These are phyloP conservation scores for Heliconius sara DNA, from an alignment of 2,888 invertebrate genomes.

Conservation along the genomic window DNA sequence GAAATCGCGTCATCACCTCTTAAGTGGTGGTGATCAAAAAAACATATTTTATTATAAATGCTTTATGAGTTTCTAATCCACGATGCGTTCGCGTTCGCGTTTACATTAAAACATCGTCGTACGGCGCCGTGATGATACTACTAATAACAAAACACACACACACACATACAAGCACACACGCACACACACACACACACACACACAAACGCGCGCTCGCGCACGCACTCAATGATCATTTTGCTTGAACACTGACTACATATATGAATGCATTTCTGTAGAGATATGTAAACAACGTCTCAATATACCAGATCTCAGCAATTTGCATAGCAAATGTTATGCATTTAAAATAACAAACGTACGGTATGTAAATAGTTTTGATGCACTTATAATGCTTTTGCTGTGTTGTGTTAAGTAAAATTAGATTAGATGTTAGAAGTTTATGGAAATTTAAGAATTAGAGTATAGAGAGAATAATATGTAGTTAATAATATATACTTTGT, in stretches of 20 bases:
- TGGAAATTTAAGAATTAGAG: too few species aligned
- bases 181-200: too few species aligned
- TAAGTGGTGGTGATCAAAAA: neutral
- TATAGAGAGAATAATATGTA: too few species aligned
- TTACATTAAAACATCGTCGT: neutral
- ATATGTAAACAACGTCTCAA: conserved; percentile 14
- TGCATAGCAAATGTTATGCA: conserved; percentile 28
- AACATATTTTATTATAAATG: too few species aligned
- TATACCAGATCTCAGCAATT: conserved; percentile 11
- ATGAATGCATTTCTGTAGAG: neutral
- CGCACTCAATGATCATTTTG: too few species aligned
- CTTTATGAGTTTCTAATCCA: neutral
- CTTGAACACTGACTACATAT: neutral
- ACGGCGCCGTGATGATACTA: too few species aligned
- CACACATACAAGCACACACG: too few species aligned
- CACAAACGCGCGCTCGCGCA: too few species aligned
- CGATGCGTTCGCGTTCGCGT: too few species aligned
- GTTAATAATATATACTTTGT: too few species aligned
- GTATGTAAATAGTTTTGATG: conserved; percentile 28
- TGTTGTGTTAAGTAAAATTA: neutral
- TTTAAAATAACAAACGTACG: conserved; percentile 24
- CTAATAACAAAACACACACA: too few species aligned
- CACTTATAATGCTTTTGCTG: conserved; percentile 13
- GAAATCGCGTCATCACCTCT: neutral
- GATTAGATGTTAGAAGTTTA: neutral